Conservation (phyloP, 2,888 invertebrate genomes). For the Cerceris rybyensis region DNA sequence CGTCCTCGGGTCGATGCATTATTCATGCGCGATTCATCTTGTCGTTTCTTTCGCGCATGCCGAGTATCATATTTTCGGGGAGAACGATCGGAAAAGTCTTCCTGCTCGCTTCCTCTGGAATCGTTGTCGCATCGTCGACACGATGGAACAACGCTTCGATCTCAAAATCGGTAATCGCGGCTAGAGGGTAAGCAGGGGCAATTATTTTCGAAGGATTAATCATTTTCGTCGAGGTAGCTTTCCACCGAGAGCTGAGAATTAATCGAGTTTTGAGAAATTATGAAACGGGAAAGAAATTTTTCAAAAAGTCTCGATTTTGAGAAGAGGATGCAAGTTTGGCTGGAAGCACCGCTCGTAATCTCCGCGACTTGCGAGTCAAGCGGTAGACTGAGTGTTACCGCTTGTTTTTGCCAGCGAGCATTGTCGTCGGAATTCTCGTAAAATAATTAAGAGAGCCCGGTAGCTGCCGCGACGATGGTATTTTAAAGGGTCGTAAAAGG, state of each 20-base stretch:
- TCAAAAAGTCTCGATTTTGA: not conserved
- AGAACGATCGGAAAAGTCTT: slow-evolving; percentile 10
- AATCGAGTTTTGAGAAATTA: too few species aligned
- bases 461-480: slow-evolving; percentile 76
- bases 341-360: slow-evolving; percentile 56
- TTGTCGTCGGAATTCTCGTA: slow-evolving; percentile 81
- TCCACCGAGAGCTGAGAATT: too few species aligned
- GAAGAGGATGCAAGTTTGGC: slow-evolving; percentile 4
- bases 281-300: slow-evolving; percentile 12
- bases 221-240: too few species aligned
- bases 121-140: not conserved
- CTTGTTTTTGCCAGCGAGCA: slow-evolving; percentile 78
- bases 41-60: slow-evolving; percentile 68
- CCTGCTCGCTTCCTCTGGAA: not conserved
- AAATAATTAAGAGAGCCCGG: slow-evolving; percentile 79
- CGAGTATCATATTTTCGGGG: slow-evolving; percentile 66
- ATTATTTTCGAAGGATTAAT: not conserved
- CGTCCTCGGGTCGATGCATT: slow-evolving; percentile 69
- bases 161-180: too few species aligned
- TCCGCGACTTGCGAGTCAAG: slow-evolving; percentile 60
- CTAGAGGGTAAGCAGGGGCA: too few species aligned
- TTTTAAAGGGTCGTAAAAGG: slow-evolving; percentile 81
- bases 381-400: slow-evolving; percentile 77
- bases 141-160: too few species aligned
- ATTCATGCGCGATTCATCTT: slow-evolving; percentile 73